Base-by-base conservation (phyloP, 2,113 vertebrate species). In the Dromaius novaehollandiae region DNA sequence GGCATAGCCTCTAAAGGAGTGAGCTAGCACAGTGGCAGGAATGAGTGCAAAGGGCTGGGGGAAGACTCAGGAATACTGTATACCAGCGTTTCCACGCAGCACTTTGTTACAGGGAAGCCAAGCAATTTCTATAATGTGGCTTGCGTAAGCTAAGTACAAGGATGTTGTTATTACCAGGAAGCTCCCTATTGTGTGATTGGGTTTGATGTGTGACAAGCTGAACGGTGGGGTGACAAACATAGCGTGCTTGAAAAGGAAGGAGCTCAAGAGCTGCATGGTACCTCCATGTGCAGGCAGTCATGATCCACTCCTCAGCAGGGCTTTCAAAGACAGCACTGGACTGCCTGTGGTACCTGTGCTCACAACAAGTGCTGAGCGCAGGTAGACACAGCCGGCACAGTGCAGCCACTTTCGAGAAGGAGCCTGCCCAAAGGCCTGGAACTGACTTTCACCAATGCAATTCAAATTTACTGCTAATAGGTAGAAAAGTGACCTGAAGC, bases 131-230 rank as follows among this genome's bases (percentile, higher is more conserved):
- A 4, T 8, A 9, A 15, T 24, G 8, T 13, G 25, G 4, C 50
- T 65, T 38, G 24, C n/a, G 36, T 13, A 18, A 0, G 0, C 34
- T 6, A n/a, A 58, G 50, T 34, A 36, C 24, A 9, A 46, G 50
- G 69, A 34, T 4, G 3, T 51, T 50, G 20, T 38, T 25, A 0
- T 30, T 50, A 42, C 3, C 36, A 71, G 50, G 56, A 65, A 61
- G 18, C 18, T 74, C 44, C 21, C 9, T 14, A 0, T 2, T 13
- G 4, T 13, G 1, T 3, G 11, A 7, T 40, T 30, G 30, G 74
- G 11, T 25, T 81, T 65, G 25, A 22, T 26, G 38, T 5, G 4
- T 60, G 21, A 11, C 0, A 17, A 65, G 38, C 19, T 42, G 25
- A 24, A 56, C n/a, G 19, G 9, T 22, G 16, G 12, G 20, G 11